phyloP scores from a whole-genome alignment of 2,113 vertebrate genomes.

The Chionodraco myersi region DNA sequence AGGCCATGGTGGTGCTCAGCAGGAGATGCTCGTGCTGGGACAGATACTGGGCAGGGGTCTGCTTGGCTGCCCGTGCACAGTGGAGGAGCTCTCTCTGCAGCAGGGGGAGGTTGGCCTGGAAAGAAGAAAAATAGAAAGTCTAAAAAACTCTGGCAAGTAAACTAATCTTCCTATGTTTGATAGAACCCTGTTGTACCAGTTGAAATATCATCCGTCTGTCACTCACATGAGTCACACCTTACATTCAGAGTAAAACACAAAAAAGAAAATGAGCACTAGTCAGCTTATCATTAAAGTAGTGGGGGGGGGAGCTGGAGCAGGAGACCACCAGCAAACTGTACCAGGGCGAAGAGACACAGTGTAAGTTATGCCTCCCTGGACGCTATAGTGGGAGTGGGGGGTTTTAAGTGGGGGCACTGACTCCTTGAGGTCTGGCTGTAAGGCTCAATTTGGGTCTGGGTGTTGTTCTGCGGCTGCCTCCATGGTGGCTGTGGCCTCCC shows the following conservation, averaged over 20 bases:
- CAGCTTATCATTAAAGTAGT: not conserved
- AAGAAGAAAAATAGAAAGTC: not conserved
- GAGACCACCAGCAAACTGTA: conserved; percentile 20
- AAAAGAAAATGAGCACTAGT: not conserved
- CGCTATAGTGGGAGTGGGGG: conserved; percentile 23
- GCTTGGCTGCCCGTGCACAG: conserved; percentile 96
- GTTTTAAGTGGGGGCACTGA: conserved; percentile 19
- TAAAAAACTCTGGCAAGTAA: no score
- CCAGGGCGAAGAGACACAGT: conserved; percentile 21
- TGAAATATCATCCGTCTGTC: not conserved
- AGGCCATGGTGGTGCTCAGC: conserved; percentile 91
- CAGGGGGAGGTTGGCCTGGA: conserved; percentile 95
- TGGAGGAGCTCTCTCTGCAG: conserved; percentile 97
- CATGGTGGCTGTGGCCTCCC: conserved; percentile 51
- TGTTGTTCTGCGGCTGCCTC: conserved; percentile 58
- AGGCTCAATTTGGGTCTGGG: conserved; percentile 42
- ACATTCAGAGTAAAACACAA: not conserved
- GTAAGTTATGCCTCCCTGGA: conserved; percentile 27
- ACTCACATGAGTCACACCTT: not conserved
- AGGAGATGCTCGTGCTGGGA: conserved; percentile 98
- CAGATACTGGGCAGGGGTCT: conserved; percentile 97
- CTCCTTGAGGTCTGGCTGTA: conserved; percentile 57
- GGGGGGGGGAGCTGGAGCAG: not conserved
- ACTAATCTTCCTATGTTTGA: no score
- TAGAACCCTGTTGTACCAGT: not conserved